Percentiles rank a stretch among this genome's conserved stretches.
Conservation (phyloP, 2,888 invertebrate species). For the Leptinotarsa peninsularis region DNA sequence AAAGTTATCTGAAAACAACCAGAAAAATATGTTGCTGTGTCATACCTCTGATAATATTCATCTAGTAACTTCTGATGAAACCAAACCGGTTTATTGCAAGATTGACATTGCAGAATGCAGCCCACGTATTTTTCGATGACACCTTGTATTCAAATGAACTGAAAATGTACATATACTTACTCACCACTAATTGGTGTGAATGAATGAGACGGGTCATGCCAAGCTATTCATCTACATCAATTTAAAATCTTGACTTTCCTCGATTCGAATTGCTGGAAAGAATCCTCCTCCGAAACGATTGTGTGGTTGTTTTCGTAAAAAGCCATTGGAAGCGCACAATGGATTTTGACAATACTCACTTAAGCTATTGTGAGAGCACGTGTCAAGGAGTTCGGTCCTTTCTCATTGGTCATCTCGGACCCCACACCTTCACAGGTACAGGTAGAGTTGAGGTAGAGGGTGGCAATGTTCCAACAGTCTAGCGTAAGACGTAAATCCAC, state of each 20-base stretch:
- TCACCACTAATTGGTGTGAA: constrained; percentile 45
- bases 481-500: constrained; percentile 42
- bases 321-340: constrained; percentile 38
- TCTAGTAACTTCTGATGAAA: constrained; percentile 5
- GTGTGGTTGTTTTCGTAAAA: constrained; percentile 41
- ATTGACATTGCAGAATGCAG: background rate
- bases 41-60: background rate
- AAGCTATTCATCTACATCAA: constrained; percentile 36
- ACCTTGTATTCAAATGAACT: constrained; percentile 42
- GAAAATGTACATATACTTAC: constrained; percentile 40
- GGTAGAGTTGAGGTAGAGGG: constrained; percentile 49
- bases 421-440: constrained; percentile 55
- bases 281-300: constrained; percentile 32
- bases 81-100: background rate
- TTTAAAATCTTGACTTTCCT: constrained; percentile 38
- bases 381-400: constrained; percentile 41
- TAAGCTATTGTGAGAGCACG: constrained; percentile 47
- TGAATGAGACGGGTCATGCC: constrained; percentile 36
- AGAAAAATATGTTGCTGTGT: too few species aligned
- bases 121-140: constrained; percentile 1
- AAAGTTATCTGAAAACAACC: too few species aligned
- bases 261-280: constrained; percentile 34
- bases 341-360: constrained; percentile 43
- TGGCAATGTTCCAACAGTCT: constrained; percentile 49
- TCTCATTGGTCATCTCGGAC: constrained; percentile 49